These are phyloP conservation scores for Atta colombica DNA, from an alignment of 1,140 invertebrate species.

Conservation along the genomic window DNA sequence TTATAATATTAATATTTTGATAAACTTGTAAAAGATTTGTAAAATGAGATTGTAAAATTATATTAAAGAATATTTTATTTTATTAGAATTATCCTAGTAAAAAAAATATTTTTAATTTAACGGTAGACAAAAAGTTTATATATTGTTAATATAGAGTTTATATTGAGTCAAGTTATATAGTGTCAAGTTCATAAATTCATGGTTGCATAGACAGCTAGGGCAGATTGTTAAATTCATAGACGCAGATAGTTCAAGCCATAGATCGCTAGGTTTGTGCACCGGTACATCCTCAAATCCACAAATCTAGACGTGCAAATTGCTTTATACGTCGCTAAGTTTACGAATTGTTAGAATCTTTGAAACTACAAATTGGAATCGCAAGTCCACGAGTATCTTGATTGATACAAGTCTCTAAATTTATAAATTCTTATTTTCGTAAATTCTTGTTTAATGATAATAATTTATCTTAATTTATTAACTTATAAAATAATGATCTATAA, in stretches of 20 bases:
- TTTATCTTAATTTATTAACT: background rate
- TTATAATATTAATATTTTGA: background rate
- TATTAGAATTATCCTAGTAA: background rate
- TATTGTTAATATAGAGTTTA: background rate
- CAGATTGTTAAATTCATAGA: conserved; percentile 45
- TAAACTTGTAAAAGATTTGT: background rate
- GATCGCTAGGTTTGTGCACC: conserved; percentile 25
- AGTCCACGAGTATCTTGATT: background rate
- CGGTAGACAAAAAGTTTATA: background rate
- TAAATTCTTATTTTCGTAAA: background rate
- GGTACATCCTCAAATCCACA: conserved; percentile 13
- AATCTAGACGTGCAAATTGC: conserved; percentile 10
- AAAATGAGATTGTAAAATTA: background rate
- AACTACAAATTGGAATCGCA: conserved; percentile 2
- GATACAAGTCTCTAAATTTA: background rate
- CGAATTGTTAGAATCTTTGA: background rate
- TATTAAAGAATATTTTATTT: background rate
- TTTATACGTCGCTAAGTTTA: conserved; percentile 10
- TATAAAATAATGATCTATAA: background rate
- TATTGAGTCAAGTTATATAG: background rate
- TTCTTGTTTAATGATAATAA: background rate
- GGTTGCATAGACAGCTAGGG: conserved; percentile 17
- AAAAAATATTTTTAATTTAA: background rate
- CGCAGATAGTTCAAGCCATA: background rate
- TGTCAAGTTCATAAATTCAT: conserved; percentile 23